phyloP scores from a whole-genome alignment of 2,888 invertebrate genomes.

The Trimorus sp. region DNA sequence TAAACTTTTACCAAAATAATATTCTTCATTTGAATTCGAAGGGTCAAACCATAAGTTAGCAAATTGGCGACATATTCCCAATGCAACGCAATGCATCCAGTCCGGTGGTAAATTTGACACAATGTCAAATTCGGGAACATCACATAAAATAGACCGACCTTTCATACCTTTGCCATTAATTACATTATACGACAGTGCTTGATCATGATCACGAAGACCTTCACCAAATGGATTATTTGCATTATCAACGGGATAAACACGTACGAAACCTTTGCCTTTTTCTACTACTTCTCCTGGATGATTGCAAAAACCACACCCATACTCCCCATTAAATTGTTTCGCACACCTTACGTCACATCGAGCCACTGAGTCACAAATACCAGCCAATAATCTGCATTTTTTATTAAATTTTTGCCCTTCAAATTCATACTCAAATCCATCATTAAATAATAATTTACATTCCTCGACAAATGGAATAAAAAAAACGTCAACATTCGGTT shows the following conservation, averaged over 20 bases:
- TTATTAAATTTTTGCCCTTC: constrained; percentile 25
- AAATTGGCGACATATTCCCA: constrained; percentile 49
- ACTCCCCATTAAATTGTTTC: constrained; percentile 46
- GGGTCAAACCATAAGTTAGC: constrained; percentile 54
- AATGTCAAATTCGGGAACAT: constrained; percentile 37
- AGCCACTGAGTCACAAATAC: constrained; percentile 54
- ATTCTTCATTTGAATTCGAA: constrained; percentile 10
- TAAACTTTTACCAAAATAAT: constrained; percentile 27
- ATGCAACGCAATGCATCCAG: constrained; percentile 26
- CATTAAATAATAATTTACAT: constrained; percentile 19
- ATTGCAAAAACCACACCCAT: constrained; percentile 41
- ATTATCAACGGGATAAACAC: constrained; percentile 21
- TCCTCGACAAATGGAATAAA: constrained; percentile 56
- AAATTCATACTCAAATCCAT: constrained; percentile 46
- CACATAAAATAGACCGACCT: constrained; percentile 36
- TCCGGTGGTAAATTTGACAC: constrained; percentile 36
- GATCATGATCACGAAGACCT: constrained; percentile 10
- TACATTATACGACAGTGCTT: neutral
- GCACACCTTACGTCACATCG: constrained; percentile 40
- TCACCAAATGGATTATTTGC: constrained; percentile 8
- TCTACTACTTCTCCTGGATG: constrained; percentile 45
- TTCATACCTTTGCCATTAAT: constrained; percentile 35
- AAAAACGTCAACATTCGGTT: constrained; percentile 52
- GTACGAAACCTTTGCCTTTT: constrained; percentile 55
- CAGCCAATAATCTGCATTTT: constrained; percentile 42